Evolutionary conservation across 2,888 invertebrate species (phyloP).

Genomic region (Agriopis aurantiaria): DNA sequence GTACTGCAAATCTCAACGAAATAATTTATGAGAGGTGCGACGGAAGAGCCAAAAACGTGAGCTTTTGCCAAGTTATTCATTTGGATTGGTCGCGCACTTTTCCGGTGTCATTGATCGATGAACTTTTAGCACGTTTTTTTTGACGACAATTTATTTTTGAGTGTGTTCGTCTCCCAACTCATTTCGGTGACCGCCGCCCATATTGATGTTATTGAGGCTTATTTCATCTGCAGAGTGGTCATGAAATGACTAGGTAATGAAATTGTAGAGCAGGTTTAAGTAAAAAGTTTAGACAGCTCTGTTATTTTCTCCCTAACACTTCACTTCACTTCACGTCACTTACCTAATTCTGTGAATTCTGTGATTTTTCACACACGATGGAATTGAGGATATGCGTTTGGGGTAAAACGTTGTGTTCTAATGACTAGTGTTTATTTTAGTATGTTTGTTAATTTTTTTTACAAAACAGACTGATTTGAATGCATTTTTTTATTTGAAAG

Average conservation of each 20-base stretch:
- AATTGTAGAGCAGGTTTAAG: too few relatives aligned
- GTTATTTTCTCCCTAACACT: too few relatives aligned
- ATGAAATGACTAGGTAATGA: not conserved
- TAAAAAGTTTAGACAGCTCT: too few relatives aligned
- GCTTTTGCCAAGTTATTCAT: slow-evolving; percentile 47
- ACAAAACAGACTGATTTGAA: too few relatives aligned
- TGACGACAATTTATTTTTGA: slow-evolving; percentile 16
- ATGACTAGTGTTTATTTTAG: too few relatives aligned
- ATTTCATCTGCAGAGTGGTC: not conserved
- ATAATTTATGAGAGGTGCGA: slow-evolving; percentile 40
- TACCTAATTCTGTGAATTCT: too few relatives aligned
- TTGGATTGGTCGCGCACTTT: slow-evolving; percentile 44
- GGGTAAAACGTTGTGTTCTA: too few relatives aligned
- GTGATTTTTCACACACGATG: too few relatives aligned
- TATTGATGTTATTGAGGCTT: not conserved
- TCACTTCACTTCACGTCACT: too few relatives aligned
- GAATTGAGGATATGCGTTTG: too few relatives aligned
- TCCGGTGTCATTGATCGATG: slow-evolving; percentile 45
- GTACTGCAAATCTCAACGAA: slow-evolving; percentile 39
- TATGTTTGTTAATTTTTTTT: too few relatives aligned
- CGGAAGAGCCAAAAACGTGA: slow-evolving; percentile 56
- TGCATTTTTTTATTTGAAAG: too few relatives aligned
- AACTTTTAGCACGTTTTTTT: slow-evolving; percentile 39
- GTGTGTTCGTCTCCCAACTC: slow-evolving; percentile 9
- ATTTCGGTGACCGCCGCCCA: slow-evolving; percentile 20